phyloP scores from a whole-genome alignment of 1,140 invertebrate genomes.

The Diuraphis noxia region DNA sequence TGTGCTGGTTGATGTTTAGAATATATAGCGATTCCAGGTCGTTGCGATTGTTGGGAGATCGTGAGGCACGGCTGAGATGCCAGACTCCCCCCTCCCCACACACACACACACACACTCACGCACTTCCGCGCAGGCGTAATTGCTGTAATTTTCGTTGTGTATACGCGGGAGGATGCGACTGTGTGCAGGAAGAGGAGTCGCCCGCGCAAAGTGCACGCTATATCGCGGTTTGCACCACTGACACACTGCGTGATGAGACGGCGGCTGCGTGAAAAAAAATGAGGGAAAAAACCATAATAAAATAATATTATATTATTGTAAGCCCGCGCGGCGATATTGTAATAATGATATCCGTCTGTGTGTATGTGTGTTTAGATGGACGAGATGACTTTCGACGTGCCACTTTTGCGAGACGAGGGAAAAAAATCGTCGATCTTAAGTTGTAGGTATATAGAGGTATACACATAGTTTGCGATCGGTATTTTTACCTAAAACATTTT shows the following conservation, averaged over 20 bases:
- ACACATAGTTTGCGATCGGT: neutral
- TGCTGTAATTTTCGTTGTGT: neutral
- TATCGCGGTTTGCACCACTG: constrained; percentile 48
- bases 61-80: neutral
- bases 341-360: neutral
- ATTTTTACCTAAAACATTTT: neutral
- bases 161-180: neutral
- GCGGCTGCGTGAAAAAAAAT: neutral
- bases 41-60: neutral
- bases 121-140: neutral
- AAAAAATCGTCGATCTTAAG: neutral
- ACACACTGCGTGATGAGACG: constrained; percentile 1
- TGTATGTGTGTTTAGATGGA: neutral
- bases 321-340: neutral
- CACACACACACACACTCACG: neutral
- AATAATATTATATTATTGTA: neutral
- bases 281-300: neutral
- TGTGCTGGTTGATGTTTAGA: neutral
- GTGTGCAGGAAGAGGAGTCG: neutral
- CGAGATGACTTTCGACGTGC: constrained; percentile 39
- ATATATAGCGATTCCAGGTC: neutral
- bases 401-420: neutral
- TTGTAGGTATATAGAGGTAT: neutral
- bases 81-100: neutral
- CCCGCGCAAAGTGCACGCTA: neutral